A percentile compares a stretch with the other conserved stretches of the same genome.
Conservation (phyloP, 2,888 invertebrate species). For the Girardia tigrina region DNA sequence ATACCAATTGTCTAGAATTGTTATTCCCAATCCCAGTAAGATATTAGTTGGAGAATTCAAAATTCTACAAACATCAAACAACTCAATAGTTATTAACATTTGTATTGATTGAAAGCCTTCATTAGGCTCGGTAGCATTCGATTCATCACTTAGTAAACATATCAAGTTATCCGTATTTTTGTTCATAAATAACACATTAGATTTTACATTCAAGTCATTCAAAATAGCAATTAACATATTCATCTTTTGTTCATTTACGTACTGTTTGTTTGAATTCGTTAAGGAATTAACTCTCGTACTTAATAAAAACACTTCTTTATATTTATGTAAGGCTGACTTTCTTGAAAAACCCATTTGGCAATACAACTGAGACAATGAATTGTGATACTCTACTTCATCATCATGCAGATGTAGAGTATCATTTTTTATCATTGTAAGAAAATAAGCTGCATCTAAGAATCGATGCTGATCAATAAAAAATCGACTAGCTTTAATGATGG, state of each 20-base stretch:
- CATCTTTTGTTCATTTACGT: neutral
- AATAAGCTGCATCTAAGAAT: neutral
- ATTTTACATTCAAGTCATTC: neutral
- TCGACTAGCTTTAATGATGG: conserved; percentile 5
- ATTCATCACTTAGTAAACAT: neutral
- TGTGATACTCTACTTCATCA: neutral
- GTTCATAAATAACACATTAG: neutral
- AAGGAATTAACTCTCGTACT: neutral
- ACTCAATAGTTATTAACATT: neutral
- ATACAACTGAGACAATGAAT: neutral
- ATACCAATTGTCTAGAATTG: conserved; percentile 2
- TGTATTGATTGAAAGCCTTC: neutral
- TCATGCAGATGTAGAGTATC: neutral
- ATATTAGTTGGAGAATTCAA: neutral
- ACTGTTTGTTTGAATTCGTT: neutral
- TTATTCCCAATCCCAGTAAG: neutral
- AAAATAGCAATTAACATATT: neutral
- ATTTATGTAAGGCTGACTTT: neutral
- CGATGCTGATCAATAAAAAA: conserved; percentile 4
- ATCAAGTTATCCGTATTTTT: neutral
- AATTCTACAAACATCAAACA: neutral
- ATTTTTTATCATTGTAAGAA: neutral
- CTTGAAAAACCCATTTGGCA: neutral
- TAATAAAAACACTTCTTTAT: neutral
- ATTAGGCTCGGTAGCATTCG: neutral